Base-by-base conservation (phyloP, 2,113 vertebrate genomes). In the Okapia johnstoni region DNA sequence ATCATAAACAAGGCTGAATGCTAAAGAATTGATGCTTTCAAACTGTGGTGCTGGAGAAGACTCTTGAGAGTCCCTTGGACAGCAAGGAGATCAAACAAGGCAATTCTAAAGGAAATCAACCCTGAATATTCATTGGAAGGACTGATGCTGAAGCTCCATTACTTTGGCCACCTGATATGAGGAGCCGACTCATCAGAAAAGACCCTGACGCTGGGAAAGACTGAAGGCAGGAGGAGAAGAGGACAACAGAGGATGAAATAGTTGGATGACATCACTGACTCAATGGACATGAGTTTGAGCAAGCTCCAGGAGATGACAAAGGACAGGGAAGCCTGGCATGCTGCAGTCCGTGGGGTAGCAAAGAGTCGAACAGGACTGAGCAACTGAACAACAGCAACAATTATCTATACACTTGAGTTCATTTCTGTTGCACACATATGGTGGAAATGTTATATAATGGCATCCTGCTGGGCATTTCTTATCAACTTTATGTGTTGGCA, bases 401-500 rank as follows among this genome's bases (percentile, higher is more conserved):
- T 13, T 54, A 93, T 58, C 54, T 77, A 1, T 57, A 17, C 8
- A 55, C 17, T 70, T 26, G 16, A 58, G 13, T 26, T 87, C 50
- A 55, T 23, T 85, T 85, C 43, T 83, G 52, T 2, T 30, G 13
- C 5, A 16, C 40, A 19, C 28, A 0, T 14, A 30, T 52, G 55
- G 7, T 85, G 13, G 28, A 81, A 57, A 93, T 14, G 21, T 1
- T 54, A 55, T 2, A 19, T 1, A n/a, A 79, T 2, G 7, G 11
- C 14, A 3, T 25, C 6, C 26, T 36, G 0, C 21, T 30, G 0
- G 8, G 19, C 1, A 0, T 80, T 40, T 60, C 17, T 26, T 26
- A 58, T 19, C n/a, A 58, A 40, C 40, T 63, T 50, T 28, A 8
- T 55, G 90, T 33, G 19, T 9, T 4, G 17, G 8, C 43, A 84